phyloP scores from a whole-genome alignment of 2,797 vertebrate species.

The Lycodopsis pacificus region DNA sequence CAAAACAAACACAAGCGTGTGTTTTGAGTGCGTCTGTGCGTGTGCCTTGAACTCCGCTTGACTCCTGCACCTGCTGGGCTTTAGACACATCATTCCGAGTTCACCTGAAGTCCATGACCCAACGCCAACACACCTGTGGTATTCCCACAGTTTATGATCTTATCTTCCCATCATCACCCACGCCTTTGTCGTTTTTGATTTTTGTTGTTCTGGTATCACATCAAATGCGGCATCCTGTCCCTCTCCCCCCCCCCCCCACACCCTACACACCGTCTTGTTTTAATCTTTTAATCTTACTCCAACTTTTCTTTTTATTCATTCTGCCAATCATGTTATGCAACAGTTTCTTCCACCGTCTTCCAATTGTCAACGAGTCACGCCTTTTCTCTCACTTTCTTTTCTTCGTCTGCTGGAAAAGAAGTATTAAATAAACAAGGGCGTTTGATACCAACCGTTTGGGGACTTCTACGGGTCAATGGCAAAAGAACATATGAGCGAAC shows the following conservation, averaged over 20 bases:
- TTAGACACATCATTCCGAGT: slow-evolving; percentile 19
- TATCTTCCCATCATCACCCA: slow-evolving; percentile 50
- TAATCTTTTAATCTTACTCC: neutral
- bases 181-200: slow-evolving; percentile 10
- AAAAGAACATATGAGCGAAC: neutral
- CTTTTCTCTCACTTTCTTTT: slow-evolving; percentile 16
- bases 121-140: slow-evolving; percentile 28
- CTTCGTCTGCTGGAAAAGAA: neutral
- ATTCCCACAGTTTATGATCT: slow-evolving; percentile 35
- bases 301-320: neutral
- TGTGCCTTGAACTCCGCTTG: slow-evolving; percentile 62
- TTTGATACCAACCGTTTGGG: neutral
- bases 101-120: slow-evolving; percentile 58
- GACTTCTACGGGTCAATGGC: neutral
- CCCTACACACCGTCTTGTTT: neutral
- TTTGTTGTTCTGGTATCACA: slow-evolving; percentile 11
- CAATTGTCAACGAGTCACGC: slow-evolving; percentile 23
- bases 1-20: neutral
- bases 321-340: slow-evolving; percentile 27
- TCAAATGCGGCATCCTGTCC: slow-evolving; percentile 15
- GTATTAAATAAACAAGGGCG: neutral
- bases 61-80: slow-evolving; percentile 65
- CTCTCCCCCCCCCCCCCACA: neutral
- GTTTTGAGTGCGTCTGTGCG: slow-evolving; percentile 6
- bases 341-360: slow-evolving; percentile 2